Base-by-base conservation (phyloP, 2,888 invertebrate species). In the Conistra vaccinii region DNA sequence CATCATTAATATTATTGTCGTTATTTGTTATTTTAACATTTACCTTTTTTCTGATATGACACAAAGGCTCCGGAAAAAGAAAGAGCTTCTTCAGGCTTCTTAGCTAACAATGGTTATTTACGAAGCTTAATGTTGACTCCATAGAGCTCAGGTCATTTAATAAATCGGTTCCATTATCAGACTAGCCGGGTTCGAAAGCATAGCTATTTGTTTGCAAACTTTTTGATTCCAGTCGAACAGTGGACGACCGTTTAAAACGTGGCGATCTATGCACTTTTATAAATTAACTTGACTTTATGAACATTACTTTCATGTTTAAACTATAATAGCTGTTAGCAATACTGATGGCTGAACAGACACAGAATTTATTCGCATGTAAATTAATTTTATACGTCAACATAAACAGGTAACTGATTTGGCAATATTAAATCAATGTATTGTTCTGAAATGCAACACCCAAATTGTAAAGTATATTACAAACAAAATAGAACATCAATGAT, bases 151-250 rank as follows among this genome's bases (percentile, higher is more conserved):
- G 80, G 81, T 87, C 87, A 89, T 87, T 81, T 83, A 89, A 91
- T 87, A 87, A 88, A 90, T 89, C 89, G 82, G 76, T 83, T 86
- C 88, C 85, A 91, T 90, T 90, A 90, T 90, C 88, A 89, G 88
- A 87, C 89, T 88, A 82, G 88, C 88, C 86, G 75, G 80, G 82
- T 80, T 79, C 81, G 77, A 86, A 76, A 86, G 85, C 81, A 83
- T 84, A 83, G 69, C 86, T 82, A 90, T 90, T 90, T 90, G 88
- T 89, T 90, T 86, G 80, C 72, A 81, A 90, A 91, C 84, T 90
- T 91, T 89, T 88, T 88, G 88, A 89, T 87, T 88, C 82, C 23
- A 78, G 20, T 17, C 84, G 88, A 87, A 87, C 88, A 87, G 69
- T 78, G 73, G 14, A 32, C 63, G 69, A 14, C 67, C 42, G 35